These are phyloP conservation scores for Loriculus beryllinus DNA, from an alignment of 2,797 vertebrate species.

Conservation along the genomic window DNA sequence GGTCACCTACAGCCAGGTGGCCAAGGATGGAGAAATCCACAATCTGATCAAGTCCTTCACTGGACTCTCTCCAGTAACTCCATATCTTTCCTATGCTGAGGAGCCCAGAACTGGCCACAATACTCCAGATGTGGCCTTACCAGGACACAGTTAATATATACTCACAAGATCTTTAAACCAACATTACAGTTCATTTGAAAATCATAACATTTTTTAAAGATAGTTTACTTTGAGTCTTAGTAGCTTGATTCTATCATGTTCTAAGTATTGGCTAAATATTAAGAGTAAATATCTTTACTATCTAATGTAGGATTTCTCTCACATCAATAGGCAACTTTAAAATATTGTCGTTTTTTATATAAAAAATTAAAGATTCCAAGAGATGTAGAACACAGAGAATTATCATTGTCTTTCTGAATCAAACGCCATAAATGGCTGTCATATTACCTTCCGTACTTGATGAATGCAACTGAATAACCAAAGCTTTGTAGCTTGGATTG, in stretches of 20 bases:
- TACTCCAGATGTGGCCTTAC: background rate
- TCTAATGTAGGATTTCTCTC: background rate
- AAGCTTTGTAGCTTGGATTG: background rate
- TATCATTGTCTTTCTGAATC: background rate
- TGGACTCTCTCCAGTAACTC: background rate
- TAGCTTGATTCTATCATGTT: background rate
- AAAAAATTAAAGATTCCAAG: background rate
- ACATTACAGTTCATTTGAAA: background rate
- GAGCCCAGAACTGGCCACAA: background rate
- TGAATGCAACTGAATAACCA: background rate
- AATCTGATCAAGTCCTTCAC: background rate
- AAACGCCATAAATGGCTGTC: background rate
- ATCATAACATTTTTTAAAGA: background rate
- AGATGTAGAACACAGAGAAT: background rate
- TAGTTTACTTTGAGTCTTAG: background rate
- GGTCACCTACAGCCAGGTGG: background rate
- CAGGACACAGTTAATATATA: background rate
- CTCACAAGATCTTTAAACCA: background rate
- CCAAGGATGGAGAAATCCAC: background rate
- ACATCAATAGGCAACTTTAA: background rate
- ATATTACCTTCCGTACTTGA: background rate
- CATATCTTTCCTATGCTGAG: rapidly evolving
- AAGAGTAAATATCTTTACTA: background rate
- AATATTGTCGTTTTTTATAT: background rate
- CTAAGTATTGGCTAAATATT: background rate